Percentiles rank a stretch among this genome's conserved stretches.
These are phyloP conservation scores for Rhinogobio ventralis DNA, from an alignment of 2,797 vertebrate genomes.

Conservation along the genomic window DNA sequence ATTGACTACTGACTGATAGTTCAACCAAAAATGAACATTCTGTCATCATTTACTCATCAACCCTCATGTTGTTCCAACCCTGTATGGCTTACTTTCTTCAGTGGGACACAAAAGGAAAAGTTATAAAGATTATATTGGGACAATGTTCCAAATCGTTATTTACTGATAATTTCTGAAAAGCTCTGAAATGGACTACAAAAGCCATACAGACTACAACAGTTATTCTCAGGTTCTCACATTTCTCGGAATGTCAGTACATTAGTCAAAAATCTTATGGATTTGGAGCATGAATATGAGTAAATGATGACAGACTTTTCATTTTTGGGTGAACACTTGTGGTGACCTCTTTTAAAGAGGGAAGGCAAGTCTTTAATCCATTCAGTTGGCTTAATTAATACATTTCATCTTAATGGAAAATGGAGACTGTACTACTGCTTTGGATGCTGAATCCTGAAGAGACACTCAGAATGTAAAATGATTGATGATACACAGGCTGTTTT, in stretches of 20 bases:
- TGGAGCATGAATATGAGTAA: neutral
- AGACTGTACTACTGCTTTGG: neutral
- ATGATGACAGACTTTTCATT: neutral
- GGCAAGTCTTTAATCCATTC: constrained; percentile 19
- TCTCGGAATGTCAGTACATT: neutral
- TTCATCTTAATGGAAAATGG: neutral
- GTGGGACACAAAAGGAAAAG: neutral
- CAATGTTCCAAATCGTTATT: neutral
- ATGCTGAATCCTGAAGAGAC: neutral
- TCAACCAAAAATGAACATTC: neutral
- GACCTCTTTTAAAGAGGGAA: neutral
- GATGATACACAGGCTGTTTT: neutral
- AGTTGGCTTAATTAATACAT: constrained; percentile 16
- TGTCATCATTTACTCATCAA: neutral
- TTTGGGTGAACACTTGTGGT: neutral
- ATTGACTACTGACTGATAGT: neutral
- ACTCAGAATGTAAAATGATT: neutral
- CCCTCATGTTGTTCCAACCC: neutral
- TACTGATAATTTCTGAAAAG: neutral
- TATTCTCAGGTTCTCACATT: neutral
- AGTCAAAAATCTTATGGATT: neutral
- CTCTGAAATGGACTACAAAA: neutral
- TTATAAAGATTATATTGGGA: neutral
- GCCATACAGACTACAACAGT: neutral
- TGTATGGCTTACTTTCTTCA: neutral